Base-by-base conservation (phyloP, 2,113 vertebrate genomes). In the Gulo gulo region DNA sequence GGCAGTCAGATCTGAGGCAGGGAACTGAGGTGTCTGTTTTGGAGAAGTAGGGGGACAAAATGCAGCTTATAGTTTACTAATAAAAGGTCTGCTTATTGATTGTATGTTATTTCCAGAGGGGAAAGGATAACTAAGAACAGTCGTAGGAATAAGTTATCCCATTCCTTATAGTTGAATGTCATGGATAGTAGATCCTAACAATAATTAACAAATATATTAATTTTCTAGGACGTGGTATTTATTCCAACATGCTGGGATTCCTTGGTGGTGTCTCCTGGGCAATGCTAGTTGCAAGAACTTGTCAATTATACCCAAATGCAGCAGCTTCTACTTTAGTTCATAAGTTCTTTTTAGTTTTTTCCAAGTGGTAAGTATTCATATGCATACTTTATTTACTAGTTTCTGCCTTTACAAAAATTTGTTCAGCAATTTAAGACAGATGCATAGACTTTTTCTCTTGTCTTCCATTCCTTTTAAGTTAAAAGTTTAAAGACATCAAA, bases 211-310 rank as follows among this genome's bases (percentile, higher is more conserved):
- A 80, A 73, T 93, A 13, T 34, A 23, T 11, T 76, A 14, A 98
- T 95, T 36, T 97, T 97, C 50, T 94, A 99, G 99, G 99, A 21
- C 99, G 99, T 93, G 99, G 99, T 65, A 99, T 99, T 98, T 99
- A 99, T 98, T 99, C 99, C 95, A 99, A 99, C 97, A 99, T 99
- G 98, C 95, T 99, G 98, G 99, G 99, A 76, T 99, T 99, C 97
- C 99, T 99, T 94, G 99, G 99, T 97, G 99, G 99, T 63, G 99
- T 99, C 95, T 99, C 99, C 21, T 99, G 99, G 99, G 99, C 99
- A 39, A 99, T 99, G 99, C 98, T 99, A 36, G 99, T 99, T 97
- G 99, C 99, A 96, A 99, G 99, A 98, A 99, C 99, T 67, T 99
- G 99, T 98, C 99, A 99, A 63, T 99, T 99, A 23, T 99, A 99